Conservation (phyloP, 2,113 vertebrate genomes). For the Guaruba guarouba region DNA sequence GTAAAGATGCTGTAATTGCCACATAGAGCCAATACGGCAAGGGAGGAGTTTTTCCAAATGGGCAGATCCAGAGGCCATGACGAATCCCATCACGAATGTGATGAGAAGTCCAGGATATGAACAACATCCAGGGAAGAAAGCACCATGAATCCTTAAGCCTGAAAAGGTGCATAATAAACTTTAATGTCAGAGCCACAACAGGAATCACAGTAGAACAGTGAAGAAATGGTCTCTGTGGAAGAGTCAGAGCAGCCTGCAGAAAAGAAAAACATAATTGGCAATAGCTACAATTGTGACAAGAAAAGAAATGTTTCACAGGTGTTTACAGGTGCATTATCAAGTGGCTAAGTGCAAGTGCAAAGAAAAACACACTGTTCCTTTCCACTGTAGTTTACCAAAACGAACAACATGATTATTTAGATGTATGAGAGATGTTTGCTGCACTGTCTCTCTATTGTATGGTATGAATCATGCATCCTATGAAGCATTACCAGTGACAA, state of each 20-base stretch:
- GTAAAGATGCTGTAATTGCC: slow-evolving; percentile 88
- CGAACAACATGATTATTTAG: not conserved
- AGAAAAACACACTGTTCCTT: not conserved
- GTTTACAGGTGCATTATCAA: not conserved
- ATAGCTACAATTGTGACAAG: not conserved
- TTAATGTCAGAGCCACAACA: slow-evolving; percentile 81
- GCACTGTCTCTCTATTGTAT: not conserved
- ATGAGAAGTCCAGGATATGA: slow-evolving; percentile 92
- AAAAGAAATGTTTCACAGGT: not conserved
- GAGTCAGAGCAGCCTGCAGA: slow-evolving; percentile 84
- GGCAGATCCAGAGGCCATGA: slow-evolving; percentile 93
- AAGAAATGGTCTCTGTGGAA: slow-evolving; percentile 88
- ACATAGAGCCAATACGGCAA: slow-evolving; percentile 94
- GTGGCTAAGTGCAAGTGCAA: not conserved
- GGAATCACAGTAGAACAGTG: slow-evolving; percentile 94
- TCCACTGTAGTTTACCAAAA: not conserved
- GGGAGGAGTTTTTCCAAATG: slow-evolving; percentile 89
- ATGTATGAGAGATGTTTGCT: not conserved
- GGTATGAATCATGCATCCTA: not conserved
- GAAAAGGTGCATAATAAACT: slow-evolving; percentile 85
- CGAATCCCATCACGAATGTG: slow-evolving; percentile 90
- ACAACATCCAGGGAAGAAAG: slow-evolving; percentile 95
- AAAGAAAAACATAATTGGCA: not conserved
- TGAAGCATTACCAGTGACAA: not conserved
- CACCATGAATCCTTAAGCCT: slow-evolving; percentile 93